Base-by-base conservation (phyloP, 2,888 invertebrate species). In the Plagodis dolabraria region DNA sequence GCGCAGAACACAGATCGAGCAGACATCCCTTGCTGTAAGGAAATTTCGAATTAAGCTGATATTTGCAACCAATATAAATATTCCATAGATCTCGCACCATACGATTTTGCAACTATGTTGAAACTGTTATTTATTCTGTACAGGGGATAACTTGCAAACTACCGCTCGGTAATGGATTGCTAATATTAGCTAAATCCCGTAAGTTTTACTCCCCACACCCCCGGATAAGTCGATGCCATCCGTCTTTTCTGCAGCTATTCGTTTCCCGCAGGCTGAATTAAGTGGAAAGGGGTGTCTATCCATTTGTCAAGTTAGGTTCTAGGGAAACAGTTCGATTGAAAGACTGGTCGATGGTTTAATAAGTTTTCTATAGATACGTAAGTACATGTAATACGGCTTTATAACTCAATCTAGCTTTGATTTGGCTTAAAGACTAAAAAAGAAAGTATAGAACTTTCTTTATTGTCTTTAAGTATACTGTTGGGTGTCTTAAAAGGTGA, bases 141-240 rank as follows among this genome's bases (percentile, higher is more conserved):
- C 43, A 6, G 11, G 6, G 12, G 40, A 10, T 40, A 12, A 43
- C 43, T 12, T 64, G 64, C 36, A 62, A 71, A 74, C 69, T 65
- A 63, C 72, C 66, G 70, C 63, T 66, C 74, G 67, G 82, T 90
- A 92, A 91, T 91, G 90, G 89, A 92, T 92, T 89, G 92, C 87
- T 87, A 89, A 91, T 92, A 90, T 92, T 91, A 85, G 87, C 86
- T 79, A 86, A 90, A 89, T 89, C 91, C 86, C 81, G 82, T 82
- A 83, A 86, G 85, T 86, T 85, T 65, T 81, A 80, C 84, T 80
- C 83, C 82, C 82, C 75, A 68, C 70, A 22, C 71, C 68, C 61
- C 65, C 50, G 82, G 82, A 79, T 87, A 86, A 90, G 86, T 83
- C 80, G 74, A 71, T 71, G 78, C 79, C 83, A 89, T 90, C 79